Evolutionary conservation across 2,888 invertebrate species (phyloP), one percentile per base, ranked within the genome.

Genomic region (Drosophila parthenogenetica): DNA sequence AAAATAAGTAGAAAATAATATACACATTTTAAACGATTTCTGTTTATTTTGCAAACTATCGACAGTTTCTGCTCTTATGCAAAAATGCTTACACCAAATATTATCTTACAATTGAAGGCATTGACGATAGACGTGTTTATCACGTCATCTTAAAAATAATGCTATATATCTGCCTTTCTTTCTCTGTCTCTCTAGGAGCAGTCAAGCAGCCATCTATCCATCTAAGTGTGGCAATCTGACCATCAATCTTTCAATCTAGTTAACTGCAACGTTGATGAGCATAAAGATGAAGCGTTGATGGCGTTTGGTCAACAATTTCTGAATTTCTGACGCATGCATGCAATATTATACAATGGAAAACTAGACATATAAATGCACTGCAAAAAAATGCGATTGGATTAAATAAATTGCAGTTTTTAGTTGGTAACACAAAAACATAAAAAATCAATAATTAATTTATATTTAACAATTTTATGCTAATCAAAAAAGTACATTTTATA

Each of bases 181-280:
- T 43, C 1, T 22, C 7, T 13, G 7, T 35, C 11, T 37, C 3
- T 22, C 25, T 40, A 14, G 11, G 8, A 29, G 17, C 48, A 50
- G 40, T 39, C 32, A 53, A 16, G 16, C 25, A n/a, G 43, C 46
- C 51, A 59, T 55, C 73, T 53, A 61, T 64, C 76, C 59, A 67
- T 73, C 64, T 58, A 57, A 66, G 46, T 53, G 60, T 55, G 54
- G 59, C 77, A 70, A 80, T 75, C 68, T 77, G 72, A 81, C 84
- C 69, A 81, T 74, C 86, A 77, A 84, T 84, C 77, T 69, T 67
- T 70, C 79, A 67, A 73, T 72, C 72, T 61, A 66, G n/a, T 48
- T 74, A 79, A 63, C 68, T 67, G 62, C 68, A 61, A 49, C 57
- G 72, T 53, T 62, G 66, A 69, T 17, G 60, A 35, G 4, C 17